A percentile compares a stretch with the other conserved stretches of the same genome.
Conservation (phyloP, 1,140 invertebrate genomes). For the Eumeta japonica region DNA sequence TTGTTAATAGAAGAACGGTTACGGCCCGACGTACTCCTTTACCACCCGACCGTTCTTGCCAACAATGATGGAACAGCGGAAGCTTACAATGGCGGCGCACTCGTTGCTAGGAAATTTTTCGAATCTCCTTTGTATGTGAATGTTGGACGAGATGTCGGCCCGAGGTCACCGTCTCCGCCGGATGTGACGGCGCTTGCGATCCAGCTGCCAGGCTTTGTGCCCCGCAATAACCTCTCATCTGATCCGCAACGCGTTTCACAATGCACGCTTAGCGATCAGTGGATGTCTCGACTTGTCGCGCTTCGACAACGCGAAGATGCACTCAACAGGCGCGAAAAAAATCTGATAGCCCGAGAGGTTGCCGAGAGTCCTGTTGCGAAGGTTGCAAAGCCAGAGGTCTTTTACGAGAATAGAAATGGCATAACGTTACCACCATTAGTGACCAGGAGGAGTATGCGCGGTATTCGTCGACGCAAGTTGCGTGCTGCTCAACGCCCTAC, state of each 20-base stretch:
- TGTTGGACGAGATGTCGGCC: slow-evolving; percentile 18
- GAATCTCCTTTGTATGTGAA: slow-evolving; percentile 41
- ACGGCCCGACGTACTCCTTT: slow-evolving; percentile 40
- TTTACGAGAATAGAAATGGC: slow-evolving; percentile 27
- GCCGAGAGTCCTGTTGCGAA: slow-evolving; percentile 34
- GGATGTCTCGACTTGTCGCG: slow-evolving; percentile 46
- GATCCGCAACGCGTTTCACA: slow-evolving; percentile 43
- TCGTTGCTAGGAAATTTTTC: slow-evolving; percentile 20
- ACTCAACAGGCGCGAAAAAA: slow-evolving; percentile 44
- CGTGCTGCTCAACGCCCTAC: neutral
- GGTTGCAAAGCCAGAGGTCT: too few relatives aligned
- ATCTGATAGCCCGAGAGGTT: slow-evolving; percentile 48
- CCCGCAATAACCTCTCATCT: slow-evolving; percentile 30
- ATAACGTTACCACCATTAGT: slow-evolving; percentile 44
- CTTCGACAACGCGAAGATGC: slow-evolving; percentile 46
- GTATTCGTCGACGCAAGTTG: neutral
- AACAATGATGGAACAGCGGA: too few relatives aligned
- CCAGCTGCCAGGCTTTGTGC: slow-evolving; percentile 52
- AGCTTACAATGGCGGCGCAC: too few relatives aligned
- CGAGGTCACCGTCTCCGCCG: slow-evolving; percentile 31
- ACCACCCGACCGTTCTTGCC: slow-evolving; percentile 48
- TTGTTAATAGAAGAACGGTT: slow-evolving; percentile 38
- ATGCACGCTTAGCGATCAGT: slow-evolving; percentile 46
- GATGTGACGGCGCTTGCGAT: slow-evolving; percentile 45
- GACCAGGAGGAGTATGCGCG: slow-evolving; percentile 5